Conservation (phyloP, 1,140 invertebrate genomes). For the Cecropterus lyciades region DNA sequence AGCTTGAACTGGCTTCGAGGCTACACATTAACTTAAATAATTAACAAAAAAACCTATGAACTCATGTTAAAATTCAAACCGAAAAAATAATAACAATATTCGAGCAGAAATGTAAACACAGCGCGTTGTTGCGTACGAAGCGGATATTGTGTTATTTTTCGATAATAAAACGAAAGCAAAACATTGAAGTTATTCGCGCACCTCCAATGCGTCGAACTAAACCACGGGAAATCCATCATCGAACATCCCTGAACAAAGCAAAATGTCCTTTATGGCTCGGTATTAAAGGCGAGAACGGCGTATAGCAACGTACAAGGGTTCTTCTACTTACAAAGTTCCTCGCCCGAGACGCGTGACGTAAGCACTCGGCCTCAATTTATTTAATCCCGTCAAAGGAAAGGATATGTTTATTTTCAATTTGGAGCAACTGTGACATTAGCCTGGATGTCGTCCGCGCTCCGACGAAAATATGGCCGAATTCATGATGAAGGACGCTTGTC, state of each 20-base stretch:
- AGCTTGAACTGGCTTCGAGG: no score
- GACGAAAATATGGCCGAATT: conserved; percentile 21
- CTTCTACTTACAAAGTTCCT: conserved; percentile 28
- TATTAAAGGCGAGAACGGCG: conserved; percentile 1
- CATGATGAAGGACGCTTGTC: conserved; percentile 18
- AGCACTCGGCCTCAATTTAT: conserved; percentile 46
- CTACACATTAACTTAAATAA: no score
- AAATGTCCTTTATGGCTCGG: background rate
- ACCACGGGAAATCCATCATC: conserved; percentile 21
- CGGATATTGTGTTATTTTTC: conserved; percentile 32
- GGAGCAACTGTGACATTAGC: conserved; percentile 50
- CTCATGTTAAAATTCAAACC: no score
- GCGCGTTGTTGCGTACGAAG: background rate
- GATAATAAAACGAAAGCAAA: conserved; percentile 33
- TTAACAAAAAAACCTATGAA: no score
- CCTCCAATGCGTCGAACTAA: conserved; percentile 14
- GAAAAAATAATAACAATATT: background rate
- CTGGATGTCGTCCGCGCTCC: conserved; percentile 32
- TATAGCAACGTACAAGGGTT: background rate
- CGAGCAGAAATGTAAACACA: conserved; percentile 1
- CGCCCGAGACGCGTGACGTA: conserved; percentile 30
- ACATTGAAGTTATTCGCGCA: conserved; percentile 20
- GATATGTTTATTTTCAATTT: conserved; percentile 58
- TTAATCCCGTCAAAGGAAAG: conserved; percentile 51
- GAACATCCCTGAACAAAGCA: background rate